Evolutionary conservation across 2,888 invertebrate species (phyloP).

Genomic region (Cheilosia impressa): DNA sequence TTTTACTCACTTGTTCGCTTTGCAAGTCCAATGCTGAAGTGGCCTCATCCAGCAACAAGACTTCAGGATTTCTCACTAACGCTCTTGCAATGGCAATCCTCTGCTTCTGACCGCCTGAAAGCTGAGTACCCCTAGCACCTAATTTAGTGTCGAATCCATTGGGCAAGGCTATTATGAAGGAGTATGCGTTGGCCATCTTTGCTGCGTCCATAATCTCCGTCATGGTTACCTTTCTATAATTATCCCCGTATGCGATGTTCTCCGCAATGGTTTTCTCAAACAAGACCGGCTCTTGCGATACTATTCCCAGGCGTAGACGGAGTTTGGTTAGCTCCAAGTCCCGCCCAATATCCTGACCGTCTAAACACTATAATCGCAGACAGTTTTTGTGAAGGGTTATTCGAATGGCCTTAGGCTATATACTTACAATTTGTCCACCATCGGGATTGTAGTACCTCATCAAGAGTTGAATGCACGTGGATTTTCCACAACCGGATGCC

Average conservation of each 20-base stretch:
- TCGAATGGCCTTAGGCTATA: background rate
- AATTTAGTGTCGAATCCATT: constrained; percentile 89
- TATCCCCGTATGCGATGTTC: constrained; percentile 93
- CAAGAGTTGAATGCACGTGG: constrained; percentile 91
- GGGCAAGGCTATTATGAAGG: constrained; percentile 89
- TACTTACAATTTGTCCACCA: constrained; percentile 85
- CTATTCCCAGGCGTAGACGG: constrained; percentile 89
- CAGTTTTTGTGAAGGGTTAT: background rate
- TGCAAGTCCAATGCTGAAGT: constrained; percentile 90
- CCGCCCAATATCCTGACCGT: constrained; percentile 91
- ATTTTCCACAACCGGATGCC: constrained; percentile 92
- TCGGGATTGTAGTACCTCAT: constrained; percentile 91
- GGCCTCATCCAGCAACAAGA: constrained; percentile 88
- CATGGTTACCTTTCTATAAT: constrained; percentile 86
- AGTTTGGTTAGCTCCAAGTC: constrained; percentile 87
- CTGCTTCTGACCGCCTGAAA: constrained; percentile 93
- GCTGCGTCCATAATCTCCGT: constrained; percentile 89
- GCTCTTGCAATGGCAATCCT: constrained; percentile 91
- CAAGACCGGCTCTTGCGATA: constrained; percentile 92
- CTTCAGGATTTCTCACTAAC: constrained; percentile 87
- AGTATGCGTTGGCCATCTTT: constrained; percentile 89
- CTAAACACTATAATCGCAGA: constrained; percentile 86
- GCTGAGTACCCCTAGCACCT: constrained; percentile 89
- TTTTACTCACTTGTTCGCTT: constrained; percentile 88
- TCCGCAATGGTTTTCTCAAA: constrained; percentile 91